Conservation (phyloP, 37 sponge, comb jelly and placozoan genomes). For the Bolinopsis microptera region DNA sequence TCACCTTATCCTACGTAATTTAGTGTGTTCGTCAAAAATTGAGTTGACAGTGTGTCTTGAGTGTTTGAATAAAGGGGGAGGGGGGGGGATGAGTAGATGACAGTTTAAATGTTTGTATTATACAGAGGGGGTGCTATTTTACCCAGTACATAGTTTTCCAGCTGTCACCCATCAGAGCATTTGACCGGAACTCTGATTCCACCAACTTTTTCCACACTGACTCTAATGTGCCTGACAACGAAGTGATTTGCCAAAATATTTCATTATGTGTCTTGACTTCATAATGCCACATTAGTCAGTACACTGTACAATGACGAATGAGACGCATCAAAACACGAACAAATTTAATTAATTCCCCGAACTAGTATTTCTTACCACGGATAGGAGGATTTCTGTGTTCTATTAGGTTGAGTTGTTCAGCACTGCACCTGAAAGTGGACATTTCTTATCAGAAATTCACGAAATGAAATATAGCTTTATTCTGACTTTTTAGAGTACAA, state of each 20-base stretch:
- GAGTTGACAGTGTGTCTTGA: background rate
- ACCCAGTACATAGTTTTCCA: constrained; percentile 66
- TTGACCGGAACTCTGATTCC: constrained; percentile 39
- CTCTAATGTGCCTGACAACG: constrained; percentile 30
- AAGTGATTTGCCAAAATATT: too few species aligned
- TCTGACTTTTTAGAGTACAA: too few species aligned
- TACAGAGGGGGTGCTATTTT: too few species aligned
- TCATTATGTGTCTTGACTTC: too few species aligned
- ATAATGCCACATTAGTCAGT: too few species aligned
- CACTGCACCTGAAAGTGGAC: background rate
- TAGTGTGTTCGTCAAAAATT: background rate
- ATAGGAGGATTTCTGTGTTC: constrained; percentile 31
- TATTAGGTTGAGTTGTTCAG: constrained; percentile 33
- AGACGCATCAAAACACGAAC: too few species aligned
- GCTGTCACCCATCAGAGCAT: background rate
- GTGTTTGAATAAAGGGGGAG: background rate
- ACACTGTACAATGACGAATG: too few species aligned
- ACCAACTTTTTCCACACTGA: constrained; percentile 42
- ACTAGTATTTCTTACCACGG: background rate
- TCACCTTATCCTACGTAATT: background rate
- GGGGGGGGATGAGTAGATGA: background rate
- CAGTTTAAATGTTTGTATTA: too few species aligned
- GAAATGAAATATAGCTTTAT: too few species aligned
- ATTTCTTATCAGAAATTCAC: too few species aligned
- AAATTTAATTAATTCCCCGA: too few species aligned